Evolutionary conservation across 2,113 vertebrate genomes (phyloP).

Genomic region (Oryzias melastigma): DNA sequence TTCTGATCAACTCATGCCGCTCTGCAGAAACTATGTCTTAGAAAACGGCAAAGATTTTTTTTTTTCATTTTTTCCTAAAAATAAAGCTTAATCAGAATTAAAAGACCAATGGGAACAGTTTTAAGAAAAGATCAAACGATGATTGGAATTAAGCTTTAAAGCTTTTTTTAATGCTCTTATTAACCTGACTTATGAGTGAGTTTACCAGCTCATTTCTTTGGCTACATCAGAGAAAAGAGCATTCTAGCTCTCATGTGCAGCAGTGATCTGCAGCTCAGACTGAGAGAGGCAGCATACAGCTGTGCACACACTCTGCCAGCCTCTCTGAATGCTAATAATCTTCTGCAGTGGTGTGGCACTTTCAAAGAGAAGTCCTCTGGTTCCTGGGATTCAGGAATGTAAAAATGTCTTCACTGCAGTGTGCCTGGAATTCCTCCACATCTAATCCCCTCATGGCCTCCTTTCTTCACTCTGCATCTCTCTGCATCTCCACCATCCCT

Average conservation of each 20-base stretch:
- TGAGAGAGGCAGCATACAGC: too few species aligned
- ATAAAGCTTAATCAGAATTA: too few species aligned
- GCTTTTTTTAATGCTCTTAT: too few species aligned
- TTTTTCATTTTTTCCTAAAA: too few species aligned
- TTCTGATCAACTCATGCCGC: too few species aligned
- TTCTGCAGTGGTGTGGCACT: not conserved
- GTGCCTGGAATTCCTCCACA: conserved; percentile 26
- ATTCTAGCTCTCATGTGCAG: not conserved
- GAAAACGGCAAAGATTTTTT: too few species aligned
- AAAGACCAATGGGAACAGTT: too few species aligned
- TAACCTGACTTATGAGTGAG: not conserved
- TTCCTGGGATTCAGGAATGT: not conserved
- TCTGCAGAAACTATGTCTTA: too few species aligned
- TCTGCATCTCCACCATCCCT: conserved; percentile 1
- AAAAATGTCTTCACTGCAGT: conserved; percentile 25
- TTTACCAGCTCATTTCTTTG: not conserved
- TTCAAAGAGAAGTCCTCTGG: not conserved
- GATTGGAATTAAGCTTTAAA: too few species aligned
- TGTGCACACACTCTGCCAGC: too few species aligned
- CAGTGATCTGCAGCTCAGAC: not conserved
- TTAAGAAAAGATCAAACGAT: too few species aligned
- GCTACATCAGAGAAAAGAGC: not conserved
- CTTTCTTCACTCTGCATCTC: not conserved
- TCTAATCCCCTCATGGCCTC: not conserved
- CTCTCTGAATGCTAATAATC: conserved; percentile 1